Percentiles rank a stretch among this genome's conserved stretches.
phyloP scores from a whole-genome alignment of 2,888 invertebrate genomes.

The Eledone cirrhosa region DNA sequence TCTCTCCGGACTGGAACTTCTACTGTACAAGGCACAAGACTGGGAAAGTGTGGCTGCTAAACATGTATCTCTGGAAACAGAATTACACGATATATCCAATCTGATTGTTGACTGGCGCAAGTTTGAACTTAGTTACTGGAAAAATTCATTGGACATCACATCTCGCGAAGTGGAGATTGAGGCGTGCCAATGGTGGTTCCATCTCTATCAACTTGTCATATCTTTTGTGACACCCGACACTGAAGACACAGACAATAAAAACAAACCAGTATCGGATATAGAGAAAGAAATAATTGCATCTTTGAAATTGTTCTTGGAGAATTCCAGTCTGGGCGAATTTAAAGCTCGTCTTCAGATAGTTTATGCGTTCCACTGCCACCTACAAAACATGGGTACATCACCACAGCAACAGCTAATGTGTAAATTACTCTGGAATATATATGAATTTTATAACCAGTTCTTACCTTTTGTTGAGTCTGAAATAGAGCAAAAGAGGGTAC shows the following conservation, averaged over 20 bases:
- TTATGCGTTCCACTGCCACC: slow-evolving; percentile 82
- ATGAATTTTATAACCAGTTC: slow-evolving; percentile 87
- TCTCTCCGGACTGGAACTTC: slow-evolving; percentile 87
- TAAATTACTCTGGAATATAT: slow-evolving; percentile 69
- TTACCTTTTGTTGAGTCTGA: slow-evolving; percentile 73
- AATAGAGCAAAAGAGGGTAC: slow-evolving; percentile 77
- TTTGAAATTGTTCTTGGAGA: slow-evolving; percentile 84
- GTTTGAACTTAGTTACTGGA: slow-evolving; percentile 88
- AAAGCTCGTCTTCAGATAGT: slow-evolving; percentile 80
- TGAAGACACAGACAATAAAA: not conserved
- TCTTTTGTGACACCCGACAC: slow-evolving; percentile 31
- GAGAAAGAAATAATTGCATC: slow-evolving; percentile 52
- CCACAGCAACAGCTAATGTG: slow-evolving; percentile 63
- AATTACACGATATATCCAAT: slow-evolving; percentile 79
- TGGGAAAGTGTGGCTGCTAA: slow-evolving; percentile 93
- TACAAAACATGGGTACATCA: slow-evolving; percentile 72
- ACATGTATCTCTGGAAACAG: slow-evolving; percentile 81
- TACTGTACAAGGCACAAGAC: slow-evolving; percentile 81
- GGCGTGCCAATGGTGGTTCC: slow-evolving; percentile 90
- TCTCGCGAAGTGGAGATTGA: slow-evolving; percentile 69
- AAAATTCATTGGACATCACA: slow-evolving; percentile 79
- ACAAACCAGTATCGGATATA: not conserved
- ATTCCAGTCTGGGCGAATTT: slow-evolving; percentile 85
- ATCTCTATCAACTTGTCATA: slow-evolving; percentile 72
- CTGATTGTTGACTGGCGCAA: slow-evolving; percentile 91